Conservation (phyloP, 1,140 invertebrate species). For the Drosophila jambulina region DNA sequence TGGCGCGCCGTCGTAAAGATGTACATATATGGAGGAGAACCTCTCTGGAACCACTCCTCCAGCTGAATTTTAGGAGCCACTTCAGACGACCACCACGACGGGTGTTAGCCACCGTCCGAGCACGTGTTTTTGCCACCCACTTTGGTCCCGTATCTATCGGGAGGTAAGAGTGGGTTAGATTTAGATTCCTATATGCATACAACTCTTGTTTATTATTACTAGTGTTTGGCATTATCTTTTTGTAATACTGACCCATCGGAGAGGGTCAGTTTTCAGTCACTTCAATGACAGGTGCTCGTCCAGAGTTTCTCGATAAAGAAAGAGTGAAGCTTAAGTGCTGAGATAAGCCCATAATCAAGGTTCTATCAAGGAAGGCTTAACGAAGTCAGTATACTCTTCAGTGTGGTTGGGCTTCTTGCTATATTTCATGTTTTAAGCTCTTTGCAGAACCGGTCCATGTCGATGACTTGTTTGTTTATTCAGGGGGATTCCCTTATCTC, state of each 20-base stretch:
- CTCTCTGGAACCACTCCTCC: constrained; percentile 6
- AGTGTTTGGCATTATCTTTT: constrained; percentile 18
- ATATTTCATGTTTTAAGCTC: background rate
- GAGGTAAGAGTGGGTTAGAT: constrained; percentile 1
- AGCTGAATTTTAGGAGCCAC: constrained; percentile 19
- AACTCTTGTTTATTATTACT: background rate
- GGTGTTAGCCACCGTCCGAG: background rate
- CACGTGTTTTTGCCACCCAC: constrained; percentile 31
- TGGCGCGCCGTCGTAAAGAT: constrained; percentile 46
- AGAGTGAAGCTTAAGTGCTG: background rate
- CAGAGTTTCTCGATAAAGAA: constrained; percentile 12
- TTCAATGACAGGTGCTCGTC: background rate
- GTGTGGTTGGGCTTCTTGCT: background rate
- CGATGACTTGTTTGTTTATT: constrained; percentile 14
- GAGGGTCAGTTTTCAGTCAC: constrained; percentile 35
- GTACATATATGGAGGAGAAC: constrained; percentile 7
- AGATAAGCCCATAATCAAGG: constrained; percentile 20
- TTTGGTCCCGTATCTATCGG: constrained; percentile 20
- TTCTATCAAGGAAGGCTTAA: background rate
- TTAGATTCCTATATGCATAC: constrained; percentile 10
- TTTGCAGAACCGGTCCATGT: constrained; percentile 10
- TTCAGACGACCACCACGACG: constrained; percentile 15
- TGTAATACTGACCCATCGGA: constrained; percentile 12
- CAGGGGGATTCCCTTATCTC: constrained; percentile 14
- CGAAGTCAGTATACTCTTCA: constrained; percentile 3